Evolutionary conservation across 2,888 invertebrate genomes (phyloP), one percentile per base, ranked within the genome.

Genomic region (Mayetiola destructor): DNA sequence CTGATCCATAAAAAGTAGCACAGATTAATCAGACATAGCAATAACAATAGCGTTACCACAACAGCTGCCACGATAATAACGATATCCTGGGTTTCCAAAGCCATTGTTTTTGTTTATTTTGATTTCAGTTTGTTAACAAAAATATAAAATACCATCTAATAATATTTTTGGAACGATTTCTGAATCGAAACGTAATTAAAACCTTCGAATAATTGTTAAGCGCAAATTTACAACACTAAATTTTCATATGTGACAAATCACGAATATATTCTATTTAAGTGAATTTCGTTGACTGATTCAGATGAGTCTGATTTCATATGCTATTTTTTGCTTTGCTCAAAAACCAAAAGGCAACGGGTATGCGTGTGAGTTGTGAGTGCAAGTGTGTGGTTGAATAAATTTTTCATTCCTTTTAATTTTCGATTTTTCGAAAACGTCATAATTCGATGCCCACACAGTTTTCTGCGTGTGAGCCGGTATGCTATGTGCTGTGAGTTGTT

Each of bases 211-310:
- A 9, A n/a, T 48, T 48, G 27, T 27, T 27, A 27, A 27, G 27
- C n/a, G 21, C 5, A 3, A 8, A 21, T 40, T 20, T 21, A 4
- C 9, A 10, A 3, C 10, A 9, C 20, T 27, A 12, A 48, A 5
- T 27, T 27, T 23, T 23, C 12, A 12, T 12, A 6, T 6, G 27
- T 27, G 23, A 42, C 23, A 23, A 42, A 42, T 42, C 23, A n/a
- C n/a, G 48, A 48, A 3, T 27, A n/a, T n/a, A n/a, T 14, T 48
- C 48, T 48, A 48, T 48, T 48, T 48, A 48, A 23, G 48, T 48
- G 16, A 16, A 23, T 27, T n/a, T n/a, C 48, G 8, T 2, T 2
- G 23, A 48, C n/a, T 48, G 48, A n/a, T 16, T 27, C n/a, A 5
- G 27, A 21, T 23, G 42, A 23, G 42, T 42, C 12, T 27, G n/a